These are phyloP conservation scores for Myrmecobius fasciatus DNA, from an alignment of 2,113 vertebrate species.

Conservation along the genomic window DNA sequence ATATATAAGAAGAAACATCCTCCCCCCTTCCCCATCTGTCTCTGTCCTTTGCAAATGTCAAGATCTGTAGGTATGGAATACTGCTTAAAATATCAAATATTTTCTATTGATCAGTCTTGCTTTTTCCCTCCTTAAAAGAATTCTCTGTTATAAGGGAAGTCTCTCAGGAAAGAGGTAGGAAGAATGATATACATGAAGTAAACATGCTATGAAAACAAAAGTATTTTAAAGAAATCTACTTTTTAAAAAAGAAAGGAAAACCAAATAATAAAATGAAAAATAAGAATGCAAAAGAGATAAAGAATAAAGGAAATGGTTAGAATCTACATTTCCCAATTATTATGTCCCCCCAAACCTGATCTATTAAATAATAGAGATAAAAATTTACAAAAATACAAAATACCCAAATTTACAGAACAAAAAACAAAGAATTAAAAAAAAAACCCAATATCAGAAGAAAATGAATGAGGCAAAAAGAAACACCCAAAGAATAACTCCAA, in stretches of 20 bases:
- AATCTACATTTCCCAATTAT: background rate
- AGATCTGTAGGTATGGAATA: background rate
- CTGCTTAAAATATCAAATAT: background rate
- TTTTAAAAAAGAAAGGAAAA: background rate
- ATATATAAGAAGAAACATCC: background rate
- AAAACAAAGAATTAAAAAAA: background rate
- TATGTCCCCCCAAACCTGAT: background rate
- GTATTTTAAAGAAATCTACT: background rate
- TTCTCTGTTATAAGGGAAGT: background rate
- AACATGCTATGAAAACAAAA: background rate
- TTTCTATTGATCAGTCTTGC: background rate
- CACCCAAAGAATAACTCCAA: background rate
- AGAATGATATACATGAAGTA: background rate
- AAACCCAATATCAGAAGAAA: background rate
- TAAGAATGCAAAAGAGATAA: background rate
- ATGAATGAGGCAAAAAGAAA: background rate
- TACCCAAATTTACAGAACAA: background rate
- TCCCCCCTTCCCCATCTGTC: background rate
- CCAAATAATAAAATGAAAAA: background rate
- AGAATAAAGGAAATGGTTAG: background rate
- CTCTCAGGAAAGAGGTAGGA: background rate
- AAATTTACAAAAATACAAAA: background rate
- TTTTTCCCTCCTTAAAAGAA: background rate
- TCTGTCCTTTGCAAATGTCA: background rate
- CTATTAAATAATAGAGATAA: background rate